phyloP scores from a whole-genome alignment of 2,888 invertebrate genomes.

The Tortricodes alternella region DNA sequence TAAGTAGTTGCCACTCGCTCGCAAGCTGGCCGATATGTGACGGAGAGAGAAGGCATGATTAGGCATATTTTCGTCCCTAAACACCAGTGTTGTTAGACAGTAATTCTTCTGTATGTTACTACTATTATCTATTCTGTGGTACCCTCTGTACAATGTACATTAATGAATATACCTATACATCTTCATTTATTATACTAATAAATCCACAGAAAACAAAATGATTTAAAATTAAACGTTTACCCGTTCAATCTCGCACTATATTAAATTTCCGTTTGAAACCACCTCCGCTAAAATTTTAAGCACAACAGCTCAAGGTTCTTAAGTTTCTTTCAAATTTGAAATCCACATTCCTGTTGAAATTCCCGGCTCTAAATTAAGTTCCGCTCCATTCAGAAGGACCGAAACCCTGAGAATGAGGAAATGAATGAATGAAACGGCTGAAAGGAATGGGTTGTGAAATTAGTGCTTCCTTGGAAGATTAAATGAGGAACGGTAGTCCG shows the following conservation, averaged over 20 bases:
- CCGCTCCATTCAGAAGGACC: conserved; percentile 12
- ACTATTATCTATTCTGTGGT: no score
- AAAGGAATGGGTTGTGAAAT: conserved; percentile 27
- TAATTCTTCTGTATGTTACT: no score
- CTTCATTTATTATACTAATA: no score
- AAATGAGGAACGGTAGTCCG: conserved; percentile 27
- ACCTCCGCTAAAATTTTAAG: background rate
- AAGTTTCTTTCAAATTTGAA: conserved; percentile 15
- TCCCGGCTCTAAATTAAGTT: conserved; percentile 18
- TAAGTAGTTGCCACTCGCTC: no score
- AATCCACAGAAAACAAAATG: background rate
- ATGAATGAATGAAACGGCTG: conserved; percentile 24
- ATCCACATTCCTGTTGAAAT: conserved; percentile 10
- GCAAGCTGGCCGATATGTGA: no score
- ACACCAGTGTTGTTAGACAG: no score
- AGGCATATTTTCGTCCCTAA: no score
- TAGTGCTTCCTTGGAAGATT: conserved; percentile 27
- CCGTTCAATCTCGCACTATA: background rate
- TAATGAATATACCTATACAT: no score
- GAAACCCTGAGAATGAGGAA: conserved; percentile 13
- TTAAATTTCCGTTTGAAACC: background rate
- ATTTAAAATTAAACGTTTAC: no score
- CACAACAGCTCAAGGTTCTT: conserved; percentile 1
- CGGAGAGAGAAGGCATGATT: no score
- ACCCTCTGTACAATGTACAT: no score